Evolutionary conservation across 2,888 invertebrate species (phyloP).

Genomic region (Timandra comae): DNA sequence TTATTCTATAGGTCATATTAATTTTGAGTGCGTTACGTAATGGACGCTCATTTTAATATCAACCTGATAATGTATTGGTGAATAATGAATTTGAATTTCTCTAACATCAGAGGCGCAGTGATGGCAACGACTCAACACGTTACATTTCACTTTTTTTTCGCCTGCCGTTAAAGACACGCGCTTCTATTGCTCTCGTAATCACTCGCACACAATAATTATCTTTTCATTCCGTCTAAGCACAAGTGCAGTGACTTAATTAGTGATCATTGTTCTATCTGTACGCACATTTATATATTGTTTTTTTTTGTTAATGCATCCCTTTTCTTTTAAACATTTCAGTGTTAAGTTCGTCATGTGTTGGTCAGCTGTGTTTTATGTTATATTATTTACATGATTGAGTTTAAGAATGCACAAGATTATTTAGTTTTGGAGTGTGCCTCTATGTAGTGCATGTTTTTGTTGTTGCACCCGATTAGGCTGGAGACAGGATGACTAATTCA

Average conservation of each 20-base stretch:
- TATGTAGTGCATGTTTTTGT: conserved; percentile 72
- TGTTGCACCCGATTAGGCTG: conserved; percentile 57
- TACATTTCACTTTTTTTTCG: conserved; percentile 74
- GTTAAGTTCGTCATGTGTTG: conserved; percentile 69
- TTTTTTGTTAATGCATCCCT: conserved; percentile 58
- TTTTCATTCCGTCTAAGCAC: conserved; percentile 40
- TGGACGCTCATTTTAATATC: conserved; percentile 22
- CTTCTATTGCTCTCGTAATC: conserved; percentile 45
- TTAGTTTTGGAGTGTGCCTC: conserved; percentile 59
- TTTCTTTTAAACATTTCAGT: conserved; percentile 67
- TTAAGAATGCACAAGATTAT: conserved; percentile 64
- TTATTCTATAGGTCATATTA: conserved; percentile 14
- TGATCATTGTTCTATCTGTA: conserved; percentile 26
- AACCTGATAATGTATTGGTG: conserved; percentile 40
- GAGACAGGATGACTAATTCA: conserved; percentile 77
- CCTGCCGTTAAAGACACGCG: conserved; percentile 56
- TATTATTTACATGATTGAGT: conserved; percentile 59
- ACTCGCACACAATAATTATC: conserved; percentile 39
- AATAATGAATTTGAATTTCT: conserved; percentile 59
- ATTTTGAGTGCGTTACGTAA: conserved; percentile 20
- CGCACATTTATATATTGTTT: conserved; percentile 43
- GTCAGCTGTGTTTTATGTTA: conserved; percentile 61
- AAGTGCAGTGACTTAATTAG: conserved; percentile 32
- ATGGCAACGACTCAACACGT: conserved; percentile 43
- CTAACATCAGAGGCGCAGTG: conserved; percentile 35